Percentiles rank a stretch among this genome's conserved stretches.
Evolutionary conservation across 1,140 invertebrate genomes (phyloP).

Genomic region (Penaeus indicus): DNA sequence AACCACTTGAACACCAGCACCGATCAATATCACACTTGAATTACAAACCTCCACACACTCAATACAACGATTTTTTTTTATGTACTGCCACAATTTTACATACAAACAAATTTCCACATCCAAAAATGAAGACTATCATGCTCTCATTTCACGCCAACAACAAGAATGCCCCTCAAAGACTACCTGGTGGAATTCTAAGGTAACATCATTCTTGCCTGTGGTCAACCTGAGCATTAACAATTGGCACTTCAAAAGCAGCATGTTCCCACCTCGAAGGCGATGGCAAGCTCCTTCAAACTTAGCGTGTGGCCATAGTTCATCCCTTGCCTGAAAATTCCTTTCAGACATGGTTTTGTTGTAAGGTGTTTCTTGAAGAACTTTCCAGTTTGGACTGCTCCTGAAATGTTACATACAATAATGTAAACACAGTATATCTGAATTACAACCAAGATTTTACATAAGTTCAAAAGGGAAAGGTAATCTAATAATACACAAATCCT

Average conservation of each 20-base stretch:
- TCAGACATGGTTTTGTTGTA: conserved; percentile 90
- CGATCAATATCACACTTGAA: too few species aligned
- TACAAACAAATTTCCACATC: too few species aligned
- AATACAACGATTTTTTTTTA: too few species aligned
- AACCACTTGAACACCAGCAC: too few species aligned
- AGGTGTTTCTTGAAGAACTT: conserved; percentile 88
- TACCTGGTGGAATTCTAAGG: conserved; percentile 96
- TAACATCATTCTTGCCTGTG: conserved; percentile 99
- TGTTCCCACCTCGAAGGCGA: conserved; percentile 94
- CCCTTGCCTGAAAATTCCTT: conserved; percentile 94
- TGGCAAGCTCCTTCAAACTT: conserved; percentile 92
- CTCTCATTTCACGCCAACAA: too few species aligned
- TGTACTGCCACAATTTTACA: not conserved
- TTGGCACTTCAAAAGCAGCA: conserved; percentile 95
- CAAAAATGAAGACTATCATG: too few species aligned
- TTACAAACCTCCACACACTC: too few species aligned
- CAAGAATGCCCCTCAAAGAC: too few species aligned
- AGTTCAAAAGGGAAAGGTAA: not conserved
- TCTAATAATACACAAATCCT: not conserved
- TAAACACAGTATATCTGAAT: not conserved
- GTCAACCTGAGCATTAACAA: conserved; percentile 98
- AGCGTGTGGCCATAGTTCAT: conserved; percentile 98
- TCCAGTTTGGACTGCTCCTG: conserved; percentile 72
- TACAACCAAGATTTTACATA: conserved; percentile 27
- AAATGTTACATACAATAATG: conserved; percentile 4